Base-by-base conservation (phyloP, 2,797 vertebrate species). In the Danio choprae region DNA sequence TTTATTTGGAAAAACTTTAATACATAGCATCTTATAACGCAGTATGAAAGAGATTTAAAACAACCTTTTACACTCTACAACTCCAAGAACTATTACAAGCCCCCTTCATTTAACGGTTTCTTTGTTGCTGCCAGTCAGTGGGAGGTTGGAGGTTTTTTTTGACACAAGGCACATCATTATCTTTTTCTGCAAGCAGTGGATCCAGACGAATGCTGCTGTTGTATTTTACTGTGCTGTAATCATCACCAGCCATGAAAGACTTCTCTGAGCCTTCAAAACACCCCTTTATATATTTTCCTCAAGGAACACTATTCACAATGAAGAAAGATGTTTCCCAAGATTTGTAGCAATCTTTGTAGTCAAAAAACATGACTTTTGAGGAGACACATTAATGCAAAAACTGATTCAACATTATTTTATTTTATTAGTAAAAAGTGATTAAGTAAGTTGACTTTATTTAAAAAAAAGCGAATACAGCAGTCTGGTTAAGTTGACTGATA, bases 211-310 rank as follows among this genome's bases (percentile, higher is more conserved):
- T 12, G 10, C 13, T n/a, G 43, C 15, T 50, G 15, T n/a, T 73
- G 20, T 46, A 38, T 63, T 80, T 73, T 48, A 56, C 59, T 73
- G 68, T 53, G n/a, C 20, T 53, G 60, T 67, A 65, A 80, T 80
- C 69, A 80, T 50, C 44, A 36, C 71, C 64, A 41, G 5, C 50
- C 53, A 81, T 67, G 5, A 64, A 75, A 68, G 43, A 60, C 18
- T 56, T 48, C 15, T 51, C 12, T 22, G 46, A n/a, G 15, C 46
- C 59, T 65, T 36, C 51, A 80, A 51, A 74, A 81, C 44, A 68
- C 68, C 38, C 22, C 48, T 73, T 64, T 50, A 65, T 81, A 29
- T 55, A 36, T 29, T 55, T 8, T 13, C n/a, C 29, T 15, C 13
- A 10, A 64, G 2, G 18, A 80, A 58, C 7, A 18, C n/a, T 48